A percentile compares a stretch with the other conserved stretches of the same genome.
Conservation (phyloP, 1,140 invertebrate species). For the Drosophila nannoptera region DNA sequence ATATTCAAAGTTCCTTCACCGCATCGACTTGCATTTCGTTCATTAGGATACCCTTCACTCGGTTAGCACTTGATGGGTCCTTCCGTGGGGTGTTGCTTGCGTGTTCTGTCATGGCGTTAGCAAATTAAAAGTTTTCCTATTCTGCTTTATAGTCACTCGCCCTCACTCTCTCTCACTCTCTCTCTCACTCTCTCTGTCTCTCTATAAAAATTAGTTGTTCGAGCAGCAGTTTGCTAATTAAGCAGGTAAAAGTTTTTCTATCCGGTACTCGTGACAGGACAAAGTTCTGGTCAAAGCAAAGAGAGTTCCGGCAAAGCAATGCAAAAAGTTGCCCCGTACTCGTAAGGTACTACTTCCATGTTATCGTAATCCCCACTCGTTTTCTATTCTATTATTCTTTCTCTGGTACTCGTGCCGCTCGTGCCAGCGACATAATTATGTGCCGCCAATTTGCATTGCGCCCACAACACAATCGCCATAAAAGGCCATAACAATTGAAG, state of each 20-base stretch:
- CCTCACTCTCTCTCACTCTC: background rate
- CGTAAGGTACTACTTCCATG: background rate
- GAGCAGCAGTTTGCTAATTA: constrained; percentile 60
- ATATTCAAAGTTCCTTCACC: too few relatives aligned
- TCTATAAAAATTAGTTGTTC: constrained; percentile 65
- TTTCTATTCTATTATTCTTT: constrained; percentile 26
- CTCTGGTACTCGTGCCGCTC: constrained; percentile 28
- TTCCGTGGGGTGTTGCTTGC: constrained; percentile 29
- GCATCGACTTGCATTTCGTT: background rate
- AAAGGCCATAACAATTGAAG: constrained; percentile 68
- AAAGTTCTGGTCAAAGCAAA: constrained; percentile 36
- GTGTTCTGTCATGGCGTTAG: constrained; percentile 48
- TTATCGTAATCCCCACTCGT: constrained; percentile 38
- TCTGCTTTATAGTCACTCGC: constrained; percentile 53
- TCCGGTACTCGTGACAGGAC: constrained; percentile 4
- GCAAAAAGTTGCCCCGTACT: constrained; percentile 27
- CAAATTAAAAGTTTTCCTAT: constrained; percentile 68
- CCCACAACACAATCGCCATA: constrained; percentile 64
- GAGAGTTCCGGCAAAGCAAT: constrained; percentile 9
- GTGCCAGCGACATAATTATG: constrained; percentile 71
- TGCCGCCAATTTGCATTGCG: constrained; percentile 71
- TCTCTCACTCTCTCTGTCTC: constrained; percentile 38
- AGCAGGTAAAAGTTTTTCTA: constrained; percentile 62
- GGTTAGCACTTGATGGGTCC: background rate
- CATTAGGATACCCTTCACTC: background rate